phyloP scores from a whole-genome alignment of 1,140 invertebrate genomes.

The Neodiprion fabricii region DNA sequence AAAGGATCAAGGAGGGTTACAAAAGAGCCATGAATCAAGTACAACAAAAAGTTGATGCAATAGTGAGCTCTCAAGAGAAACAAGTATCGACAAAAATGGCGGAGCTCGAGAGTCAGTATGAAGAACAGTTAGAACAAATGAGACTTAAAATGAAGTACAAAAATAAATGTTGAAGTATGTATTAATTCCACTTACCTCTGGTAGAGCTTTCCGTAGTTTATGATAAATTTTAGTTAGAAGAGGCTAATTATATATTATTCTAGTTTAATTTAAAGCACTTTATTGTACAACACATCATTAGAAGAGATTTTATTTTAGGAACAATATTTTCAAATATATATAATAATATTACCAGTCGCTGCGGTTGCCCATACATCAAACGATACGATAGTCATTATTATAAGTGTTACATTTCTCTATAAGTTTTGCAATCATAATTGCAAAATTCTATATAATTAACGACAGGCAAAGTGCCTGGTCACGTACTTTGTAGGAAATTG shows the following conservation, averaged over 20 bases:
- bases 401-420: constrained; percentile 22
- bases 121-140: constrained; percentile 47
- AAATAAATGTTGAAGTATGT: constrained; percentile 53
- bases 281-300: constrained; percentile 52
- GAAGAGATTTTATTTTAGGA: constrained; percentile 44
- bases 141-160: constrained; percentile 55
- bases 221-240: constrained; percentile 51
- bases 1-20: constrained; percentile 50
- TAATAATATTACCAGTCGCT: constrained; percentile 1
- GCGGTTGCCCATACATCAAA: constrained; percentile 4
- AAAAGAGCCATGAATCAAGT: constrained; percentile 48
- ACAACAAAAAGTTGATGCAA: constrained; percentile 45
- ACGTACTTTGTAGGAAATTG: background rate
- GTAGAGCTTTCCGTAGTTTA: constrained; percentile 50
- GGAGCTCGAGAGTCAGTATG: constrained; percentile 42
- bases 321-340: constrained; percentile 31
- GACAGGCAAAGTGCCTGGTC: background rate
- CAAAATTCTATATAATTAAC: background rate
- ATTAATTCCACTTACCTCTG: constrained; percentile 49
- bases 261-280: constrained; percentile 52
- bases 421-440: constrained; percentile 30
- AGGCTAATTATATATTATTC: constrained; percentile 52
- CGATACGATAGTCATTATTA: constrained; percentile 6
- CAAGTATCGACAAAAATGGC: constrained; percentile 44
- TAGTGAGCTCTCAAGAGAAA: constrained; percentile 41